A percentile compares a stretch with the other conserved stretches of the same genome.
Conservation (phyloP, 2,797 vertebrate species). For the Rhadinocentrus ornatus region DNA sequence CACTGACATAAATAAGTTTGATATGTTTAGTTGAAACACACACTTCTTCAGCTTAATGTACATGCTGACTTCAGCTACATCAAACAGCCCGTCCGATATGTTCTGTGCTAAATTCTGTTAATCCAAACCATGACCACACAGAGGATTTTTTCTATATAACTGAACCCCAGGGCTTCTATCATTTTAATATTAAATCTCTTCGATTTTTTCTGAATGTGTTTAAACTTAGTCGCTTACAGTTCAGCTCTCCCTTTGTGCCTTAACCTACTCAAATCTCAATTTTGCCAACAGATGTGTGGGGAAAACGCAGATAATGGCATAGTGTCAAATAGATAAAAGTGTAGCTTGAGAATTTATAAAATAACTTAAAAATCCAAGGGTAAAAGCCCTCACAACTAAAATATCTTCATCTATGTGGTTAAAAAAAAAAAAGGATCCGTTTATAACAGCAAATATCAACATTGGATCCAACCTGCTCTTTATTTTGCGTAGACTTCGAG, state of each 20-base stretch:
- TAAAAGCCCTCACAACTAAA: background rate
- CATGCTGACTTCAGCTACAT: background rate
- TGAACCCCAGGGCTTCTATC: too few relatives aligned
- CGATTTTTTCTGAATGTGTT: too few relatives aligned
- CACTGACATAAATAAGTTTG: background rate
- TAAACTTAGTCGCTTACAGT: background rate
- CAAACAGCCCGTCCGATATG: background rate
- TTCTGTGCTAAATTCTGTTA: background rate
- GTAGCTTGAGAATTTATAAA: background rate
- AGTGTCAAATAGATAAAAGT: background rate
- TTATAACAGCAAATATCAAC: background rate
- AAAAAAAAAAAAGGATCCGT: background rate
- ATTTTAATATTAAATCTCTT: too few relatives aligned
- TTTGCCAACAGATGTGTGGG: background rate
- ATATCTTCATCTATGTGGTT: background rate
- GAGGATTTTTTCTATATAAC: too few relatives aligned
- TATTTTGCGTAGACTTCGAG: background rate
- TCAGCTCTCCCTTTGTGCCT: background rate
- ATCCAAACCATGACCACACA: background rate
- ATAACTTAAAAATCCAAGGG: background rate
- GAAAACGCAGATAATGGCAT: background rate
- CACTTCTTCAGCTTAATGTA: background rate
- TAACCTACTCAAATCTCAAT: background rate
- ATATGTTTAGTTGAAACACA: background rate
- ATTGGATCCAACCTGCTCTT: background rate